Percentiles rank a stretch among this genome's conserved stretches.
Evolutionary conservation across 1,140 invertebrate species (phyloP).

Genomic region (Drosophila busckii): DNA sequence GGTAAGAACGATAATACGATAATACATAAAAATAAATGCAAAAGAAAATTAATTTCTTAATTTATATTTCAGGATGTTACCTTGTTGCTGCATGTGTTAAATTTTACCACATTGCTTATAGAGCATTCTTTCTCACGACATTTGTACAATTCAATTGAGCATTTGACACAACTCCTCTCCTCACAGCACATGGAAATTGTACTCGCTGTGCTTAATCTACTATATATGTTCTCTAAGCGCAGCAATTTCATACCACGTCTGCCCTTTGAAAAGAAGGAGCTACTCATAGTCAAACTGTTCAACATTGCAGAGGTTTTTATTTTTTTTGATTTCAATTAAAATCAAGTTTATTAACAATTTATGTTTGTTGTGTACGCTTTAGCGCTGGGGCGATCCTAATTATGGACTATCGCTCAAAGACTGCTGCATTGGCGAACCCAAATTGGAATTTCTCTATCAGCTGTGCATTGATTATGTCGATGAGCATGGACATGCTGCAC

Average conservation of each 20-base stretch:
- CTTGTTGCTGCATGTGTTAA: conserved; percentile 87
- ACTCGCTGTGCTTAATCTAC: conserved; percentile 90
- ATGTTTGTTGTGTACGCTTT: conserved; percentile 14
- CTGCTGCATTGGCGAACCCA: conserved; percentile 72
- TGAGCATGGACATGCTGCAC: conserved; percentile 66
- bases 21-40: too few species aligned
- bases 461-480: conserved; percentile 74
- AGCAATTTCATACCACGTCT: conserved; percentile 93
- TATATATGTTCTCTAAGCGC: conserved; percentile 96
- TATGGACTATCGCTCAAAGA: conserved; percentile 68
- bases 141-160: conserved; percentile 95
- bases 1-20: conserved; percentile 79
- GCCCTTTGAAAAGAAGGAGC: conserved; percentile 86
- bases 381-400: conserved; percentile 74
- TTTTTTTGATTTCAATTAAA: neutral
- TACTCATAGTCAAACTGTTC: conserved; percentile 87
- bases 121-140: conserved; percentile 95
- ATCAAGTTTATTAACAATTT: neutral
- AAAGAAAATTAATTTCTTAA: too few species aligned
- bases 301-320: conserved; percentile 86
- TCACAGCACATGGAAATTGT: conserved; percentile 93
- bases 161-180: conserved; percentile 89
- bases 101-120: conserved; percentile 92
- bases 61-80: conserved; percentile 84
- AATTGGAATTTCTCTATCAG: conserved; percentile 71